Evolutionary conservation across 35 echinoderm and acorn worm species (phyloP), one percentile per base, ranked within the genome.

Genomic region (Lytechinus variegatus): DNA sequence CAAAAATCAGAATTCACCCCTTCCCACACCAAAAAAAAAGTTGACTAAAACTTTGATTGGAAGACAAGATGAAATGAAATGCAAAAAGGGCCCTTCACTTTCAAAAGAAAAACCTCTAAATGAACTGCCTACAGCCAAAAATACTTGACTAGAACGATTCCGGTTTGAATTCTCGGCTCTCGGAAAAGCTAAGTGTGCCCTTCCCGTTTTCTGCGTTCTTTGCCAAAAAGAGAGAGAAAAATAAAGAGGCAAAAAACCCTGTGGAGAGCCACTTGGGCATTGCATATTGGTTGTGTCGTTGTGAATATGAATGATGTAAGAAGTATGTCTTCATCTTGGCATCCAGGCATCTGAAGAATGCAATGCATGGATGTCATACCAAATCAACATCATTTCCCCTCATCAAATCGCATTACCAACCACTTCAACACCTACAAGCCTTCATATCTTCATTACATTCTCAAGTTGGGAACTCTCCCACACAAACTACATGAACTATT

Each of bases 161-260:
- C 66, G 66, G 66, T 79, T 24, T 79, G 66, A 79, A 79, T 24
- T 79, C 66, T 79, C 19, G 66, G 66, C 66, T 79, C 66, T 79
- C 66, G 66, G 66, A 79, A 79, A 79, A 79, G 66, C 16, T 79
- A 79, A 79, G 66, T 79, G 66, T 79, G 19, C 66, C 66, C 66
- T 79, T 79, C 66, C 66, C 66, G 66, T 24, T 79, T 79, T 79
- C 66, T 79, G 66, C 66, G 5, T 79, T 79, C 66, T 24, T 79
- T 79, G 66, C 66, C 66, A 79, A 79, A 79, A 79, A 79, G 66
- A 79, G 66, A 79, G 66, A 79, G 66, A n/a, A 79, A 79, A 79
- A 79, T 24, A 79, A 24, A 79, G 66, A 79, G 66, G 66, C 16
- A 4, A 79, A 79, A 79, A 79, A 79, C 66, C 66, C 19, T 79